Evolutionary conservation across 2,888 invertebrate species (phyloP).

Genomic region (Chesias legatella): DNA sequence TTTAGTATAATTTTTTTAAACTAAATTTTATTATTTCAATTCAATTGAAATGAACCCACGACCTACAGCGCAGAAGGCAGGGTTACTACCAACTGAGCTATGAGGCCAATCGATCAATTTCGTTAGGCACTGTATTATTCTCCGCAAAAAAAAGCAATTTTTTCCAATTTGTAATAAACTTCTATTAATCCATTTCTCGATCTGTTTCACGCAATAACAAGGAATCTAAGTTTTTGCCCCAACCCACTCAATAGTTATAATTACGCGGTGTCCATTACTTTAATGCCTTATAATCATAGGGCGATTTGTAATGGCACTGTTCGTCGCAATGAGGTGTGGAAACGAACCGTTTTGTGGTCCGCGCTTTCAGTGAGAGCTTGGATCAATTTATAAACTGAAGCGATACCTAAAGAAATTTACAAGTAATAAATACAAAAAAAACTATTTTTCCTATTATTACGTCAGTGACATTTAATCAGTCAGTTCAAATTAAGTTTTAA

Average conservation of each 20-base stretch:
- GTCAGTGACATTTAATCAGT: no score
- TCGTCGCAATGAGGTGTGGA: conserved; percentile 74
- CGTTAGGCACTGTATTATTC: no score
- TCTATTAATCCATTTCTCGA: conserved; percentile 35
- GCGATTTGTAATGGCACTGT: conserved; percentile 65
- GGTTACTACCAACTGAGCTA: no score
- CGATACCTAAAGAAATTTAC: conserved; percentile 8
- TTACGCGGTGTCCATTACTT: conserved; percentile 66
- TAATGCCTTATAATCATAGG: conserved; percentile 72
- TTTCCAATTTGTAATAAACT: conserved; percentile 17
- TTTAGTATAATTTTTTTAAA: no score
- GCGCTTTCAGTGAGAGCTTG: conserved; percentile 49
- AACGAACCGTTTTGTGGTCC: conserved; percentile 68
- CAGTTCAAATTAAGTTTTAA: no score
- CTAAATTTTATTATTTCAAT: no score
- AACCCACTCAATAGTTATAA: conserved; percentile 56
- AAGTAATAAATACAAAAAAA: neutral
- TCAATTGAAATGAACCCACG: no score
- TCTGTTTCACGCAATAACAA: conserved; percentile 16
- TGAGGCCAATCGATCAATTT: no score
- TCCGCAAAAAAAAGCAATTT: neutral
- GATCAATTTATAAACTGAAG: conserved; percentile 22
- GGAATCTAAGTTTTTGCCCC: conserved; percentile 45
- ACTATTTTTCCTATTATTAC: no score
- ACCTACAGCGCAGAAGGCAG: no score